Percentiles rank a stretch among this genome's conserved stretches.
Conservation (phyloP, 2,888 invertebrate genomes). For the Tetragonula carbonaria region DNA sequence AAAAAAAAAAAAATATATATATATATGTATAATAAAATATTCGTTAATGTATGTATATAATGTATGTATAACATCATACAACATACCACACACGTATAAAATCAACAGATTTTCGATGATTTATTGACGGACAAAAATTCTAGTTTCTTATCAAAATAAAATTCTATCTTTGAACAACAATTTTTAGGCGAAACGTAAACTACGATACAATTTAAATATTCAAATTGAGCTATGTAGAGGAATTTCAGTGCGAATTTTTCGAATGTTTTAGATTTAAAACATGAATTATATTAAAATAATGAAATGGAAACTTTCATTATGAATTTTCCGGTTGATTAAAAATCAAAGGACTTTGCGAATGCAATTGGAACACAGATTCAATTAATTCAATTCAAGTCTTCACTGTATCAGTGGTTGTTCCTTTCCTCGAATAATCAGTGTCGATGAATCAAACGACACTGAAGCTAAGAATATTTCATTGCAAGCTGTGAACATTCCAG, state of each 20-base stretch:
- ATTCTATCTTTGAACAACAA: too few relatives aligned
- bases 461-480: background rate
- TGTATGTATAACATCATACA: too few relatives aligned
- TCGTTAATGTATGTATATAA: too few relatives aligned
- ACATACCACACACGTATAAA: background rate
- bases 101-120: background rate
- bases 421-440: too few relatives aligned
- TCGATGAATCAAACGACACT: background rate
- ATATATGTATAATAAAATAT: too few relatives aligned
- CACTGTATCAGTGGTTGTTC: background rate
- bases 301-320: background rate
- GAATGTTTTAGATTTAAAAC: background rate
- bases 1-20: too few relatives aligned
- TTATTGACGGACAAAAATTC: background rate
- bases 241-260: background rate
- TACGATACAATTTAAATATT: too few relatives aligned
- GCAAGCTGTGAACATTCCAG: background rate
- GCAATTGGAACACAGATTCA: background rate
- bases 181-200: too few relatives aligned
- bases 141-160: background rate
- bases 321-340: background rate
- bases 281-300: background rate
- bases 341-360: background rate
- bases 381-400: background rate
- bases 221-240: background rate